phyloP scores from a whole-genome alignment of 2,797 vertebrate species.

The Melanotaenia boesemani region DNA sequence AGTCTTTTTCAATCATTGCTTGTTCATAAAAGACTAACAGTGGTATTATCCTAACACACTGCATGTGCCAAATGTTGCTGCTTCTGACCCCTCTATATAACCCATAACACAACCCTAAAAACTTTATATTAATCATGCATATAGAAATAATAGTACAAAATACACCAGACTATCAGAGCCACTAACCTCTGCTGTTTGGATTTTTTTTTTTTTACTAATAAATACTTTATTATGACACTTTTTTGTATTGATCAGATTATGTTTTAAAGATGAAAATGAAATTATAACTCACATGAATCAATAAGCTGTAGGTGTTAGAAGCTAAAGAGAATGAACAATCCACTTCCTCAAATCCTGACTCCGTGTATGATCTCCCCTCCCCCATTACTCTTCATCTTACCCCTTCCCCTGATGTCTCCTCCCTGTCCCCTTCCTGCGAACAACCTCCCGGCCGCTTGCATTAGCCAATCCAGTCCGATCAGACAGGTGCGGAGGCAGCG shows the following conservation, averaged over 20 bases:
- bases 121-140: slow-evolving; percentile 6
- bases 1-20: slow-evolving; percentile 56
- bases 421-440: slow-evolving; percentile 33
- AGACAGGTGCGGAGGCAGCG: slow-evolving; percentile 45
- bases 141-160: neutral
- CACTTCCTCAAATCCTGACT: slow-evolving; percentile 79
- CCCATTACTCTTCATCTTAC: slow-evolving; percentile 60
- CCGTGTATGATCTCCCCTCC: slow-evolving; percentile 76
- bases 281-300: neutral
- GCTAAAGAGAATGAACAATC: slow-evolving; percentile 63
- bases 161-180: slow-evolving; percentile 13
- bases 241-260: slow-evolving; percentile 25
- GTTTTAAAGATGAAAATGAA: slow-evolving; percentile 11
- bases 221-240: slow-evolving; percentile 6
- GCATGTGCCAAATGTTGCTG: slow-evolving; percentile 63
- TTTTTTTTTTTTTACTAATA: slow-evolving; percentile 36
- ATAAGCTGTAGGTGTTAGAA: slow-evolving; percentile 25
- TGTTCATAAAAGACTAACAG: slow-evolving; percentile 46
- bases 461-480: slow-evolving; percentile 31
- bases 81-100: slow-evolving; percentile 45
- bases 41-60: slow-evolving; percentile 52
- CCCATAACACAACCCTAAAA: slow-evolving; percentile 12
- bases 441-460: slow-evolving; percentile 31
- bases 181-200: slow-evolving; percentile 42
- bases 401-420: slow-evolving; percentile 48